Base-by-base conservation (phyloP, 2,888 invertebrate genomes). In the Camponotus fellah region DNA sequence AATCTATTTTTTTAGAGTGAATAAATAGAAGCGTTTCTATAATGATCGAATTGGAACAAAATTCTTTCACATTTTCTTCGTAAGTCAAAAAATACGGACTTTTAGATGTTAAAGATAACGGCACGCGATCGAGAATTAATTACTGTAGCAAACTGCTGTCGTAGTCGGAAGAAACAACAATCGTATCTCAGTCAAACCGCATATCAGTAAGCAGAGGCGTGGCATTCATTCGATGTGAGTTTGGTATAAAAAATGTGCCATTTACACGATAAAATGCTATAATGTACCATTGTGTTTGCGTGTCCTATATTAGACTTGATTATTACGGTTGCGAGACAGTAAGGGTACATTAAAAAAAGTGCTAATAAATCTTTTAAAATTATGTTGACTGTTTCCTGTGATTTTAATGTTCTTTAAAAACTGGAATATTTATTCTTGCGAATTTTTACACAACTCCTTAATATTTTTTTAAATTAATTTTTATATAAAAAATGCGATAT, bases 41-140 rank as follows among this genome's bases (percentile, higher is more conserved):
- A 49, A 6, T 8, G 4, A 60, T 43, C 10, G 26, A 26, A 32
- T 60, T n/a, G 32, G 43, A 58, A 14, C 60, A 46, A 75, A 26
- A n/a, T 75, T 62, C 3, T n/a, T 46, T 34, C 0, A 12, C 26
- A 26, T 40, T 62, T 46, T 34, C 9, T 34, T 21, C 14, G 21
- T 46, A 64, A 75, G 12, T 77, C 14, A 21, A 14, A 14, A 56
- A 68, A 53, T 40, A 64, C 26, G 9, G 62, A 60, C 43, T 34
- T 37, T 2, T 49, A 4, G 17, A 14, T 49, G 37, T 37, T 49
- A 49, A 14, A 60, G 21, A 40, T 2, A 71, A 37, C 8, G 3
- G 8, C 62, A 72, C 53, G 81, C 81, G 49, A 81, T 53, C 26
- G 32, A 6, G 6, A 49, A 53, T 81, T 72, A 69, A 80, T 80